These are phyloP conservation scores for Crossaster papposus DNA, from an alignment of 53 echinoderm and acorn worm genomes.

Conservation along the genomic window DNA sequence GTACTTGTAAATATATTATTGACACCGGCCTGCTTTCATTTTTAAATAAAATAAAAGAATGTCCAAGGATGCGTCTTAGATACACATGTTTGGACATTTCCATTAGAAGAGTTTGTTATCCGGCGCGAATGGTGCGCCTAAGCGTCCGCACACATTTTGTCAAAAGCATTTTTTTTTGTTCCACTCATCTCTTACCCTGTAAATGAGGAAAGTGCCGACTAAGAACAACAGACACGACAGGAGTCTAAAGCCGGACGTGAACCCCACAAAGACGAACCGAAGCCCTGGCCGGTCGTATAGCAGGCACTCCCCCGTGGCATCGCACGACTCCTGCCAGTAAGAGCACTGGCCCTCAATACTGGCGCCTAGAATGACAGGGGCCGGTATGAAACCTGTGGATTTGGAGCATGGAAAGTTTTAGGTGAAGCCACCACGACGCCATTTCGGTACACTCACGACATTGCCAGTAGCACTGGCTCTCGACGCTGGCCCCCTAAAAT, in stretches of 20 bases:
- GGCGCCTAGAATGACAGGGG: constrained; percentile 53
- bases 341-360: constrained; percentile 47
- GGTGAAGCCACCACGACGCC: neutral
- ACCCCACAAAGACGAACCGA: constrained; percentile 31
- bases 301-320: constrained; percentile 46
- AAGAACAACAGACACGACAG: neutral
- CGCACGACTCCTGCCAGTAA: constrained; percentile 61
- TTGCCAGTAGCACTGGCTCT: no score
- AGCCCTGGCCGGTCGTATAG: constrained; percentile 46
- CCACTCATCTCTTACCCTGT: neutral
- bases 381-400: constrained; percentile 52
- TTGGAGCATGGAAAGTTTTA: neutral
- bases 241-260: neutral
- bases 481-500: no score
- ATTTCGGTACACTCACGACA: neutral
- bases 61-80: no score
- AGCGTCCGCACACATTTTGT: no score
- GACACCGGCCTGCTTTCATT: no score
- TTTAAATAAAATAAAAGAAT: no score
- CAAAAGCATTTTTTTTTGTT: neutral
- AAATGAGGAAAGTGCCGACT: neutral
- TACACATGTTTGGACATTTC: no score
- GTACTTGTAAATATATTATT: no score
- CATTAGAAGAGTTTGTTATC: no score
- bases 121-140: no score